These are phyloP conservation scores for Ictalurus punctatus DNA, from an alignment of 2,113 vertebrate genomes.

Conservation along the genomic window DNA sequence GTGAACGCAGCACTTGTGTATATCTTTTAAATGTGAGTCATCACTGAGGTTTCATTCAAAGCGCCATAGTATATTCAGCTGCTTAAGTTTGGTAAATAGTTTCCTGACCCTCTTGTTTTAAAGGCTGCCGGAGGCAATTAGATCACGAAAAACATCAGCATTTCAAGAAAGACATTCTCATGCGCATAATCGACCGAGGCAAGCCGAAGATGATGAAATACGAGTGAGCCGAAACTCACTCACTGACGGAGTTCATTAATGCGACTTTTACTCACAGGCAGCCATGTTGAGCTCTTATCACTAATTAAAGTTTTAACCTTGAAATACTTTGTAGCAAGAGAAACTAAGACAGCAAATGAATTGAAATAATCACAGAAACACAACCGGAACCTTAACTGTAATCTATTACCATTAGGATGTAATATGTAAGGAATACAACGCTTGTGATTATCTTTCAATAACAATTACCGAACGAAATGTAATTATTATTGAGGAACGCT, in stretches of 20 bases:
- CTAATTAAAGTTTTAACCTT: slow-evolving; percentile 12
- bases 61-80: neutral
- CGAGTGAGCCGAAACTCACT: neutral
- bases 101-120: neutral
- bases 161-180: neutral
- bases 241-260: neutral
- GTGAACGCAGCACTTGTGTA: neutral
- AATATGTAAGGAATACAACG: neutral
- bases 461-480: neutral
- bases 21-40: neutral
- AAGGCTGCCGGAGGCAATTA: neutral
- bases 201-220: neutral
- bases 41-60: neutral
- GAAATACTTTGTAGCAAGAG: neutral
- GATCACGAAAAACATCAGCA: neutral
- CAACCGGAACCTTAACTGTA: neutral
- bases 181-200: neutral
- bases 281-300: neutral
- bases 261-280: neutral
- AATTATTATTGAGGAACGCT: neutral
- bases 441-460: neutral
- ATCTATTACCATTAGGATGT: neutral
- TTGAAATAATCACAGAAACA: neutral
- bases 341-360: neutral
- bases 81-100: neutral